These are phyloP conservation scores for Poecilia latipinna DNA, from an alignment of 2,113 vertebrate genomes.

Conservation along the genomic window DNA sequence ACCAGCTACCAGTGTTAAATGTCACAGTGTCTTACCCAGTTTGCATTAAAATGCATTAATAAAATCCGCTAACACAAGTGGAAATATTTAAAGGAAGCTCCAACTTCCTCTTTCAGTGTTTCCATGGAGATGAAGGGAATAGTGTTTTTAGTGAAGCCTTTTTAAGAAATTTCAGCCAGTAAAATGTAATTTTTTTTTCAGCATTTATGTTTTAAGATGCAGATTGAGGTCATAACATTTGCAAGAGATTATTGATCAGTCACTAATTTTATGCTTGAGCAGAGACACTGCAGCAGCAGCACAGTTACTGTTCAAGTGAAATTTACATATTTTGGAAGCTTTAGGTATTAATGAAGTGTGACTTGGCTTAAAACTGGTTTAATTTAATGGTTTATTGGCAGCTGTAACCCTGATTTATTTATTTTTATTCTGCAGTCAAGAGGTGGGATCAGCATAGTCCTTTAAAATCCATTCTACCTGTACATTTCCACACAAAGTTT, in stretches of 20 bases:
- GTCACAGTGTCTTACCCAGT: neutral
- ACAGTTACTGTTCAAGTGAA: neutral
- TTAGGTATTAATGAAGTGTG: neutral
- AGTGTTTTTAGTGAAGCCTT: neutral
- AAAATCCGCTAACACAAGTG: neutral
- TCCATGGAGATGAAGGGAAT: neutral
- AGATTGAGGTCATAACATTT: neutral
- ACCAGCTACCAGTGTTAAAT: neutral
- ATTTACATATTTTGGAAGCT: neutral
- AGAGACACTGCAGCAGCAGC: neutral
- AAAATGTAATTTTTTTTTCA: neutral
- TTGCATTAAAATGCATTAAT: neutral
- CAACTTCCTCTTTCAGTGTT: neutral
- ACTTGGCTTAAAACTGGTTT: neutral
- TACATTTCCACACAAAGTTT: neutral
- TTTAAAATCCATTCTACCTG: neutral
- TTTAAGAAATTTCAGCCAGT: neutral
- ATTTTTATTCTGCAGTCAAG: neutral
- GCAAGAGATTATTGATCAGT: neutral
- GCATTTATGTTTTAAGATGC: neutral
- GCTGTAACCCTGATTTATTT: neutral
- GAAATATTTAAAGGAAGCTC: neutral
- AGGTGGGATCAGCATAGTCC: neutral
- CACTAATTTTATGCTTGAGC: neutral
- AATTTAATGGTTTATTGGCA: neutral